Percentiles rank a stretch among this genome's conserved stretches.
phyloP scores from a whole-genome alignment of 2,797 vertebrate species.

The Chaunax sp. region DNA sequence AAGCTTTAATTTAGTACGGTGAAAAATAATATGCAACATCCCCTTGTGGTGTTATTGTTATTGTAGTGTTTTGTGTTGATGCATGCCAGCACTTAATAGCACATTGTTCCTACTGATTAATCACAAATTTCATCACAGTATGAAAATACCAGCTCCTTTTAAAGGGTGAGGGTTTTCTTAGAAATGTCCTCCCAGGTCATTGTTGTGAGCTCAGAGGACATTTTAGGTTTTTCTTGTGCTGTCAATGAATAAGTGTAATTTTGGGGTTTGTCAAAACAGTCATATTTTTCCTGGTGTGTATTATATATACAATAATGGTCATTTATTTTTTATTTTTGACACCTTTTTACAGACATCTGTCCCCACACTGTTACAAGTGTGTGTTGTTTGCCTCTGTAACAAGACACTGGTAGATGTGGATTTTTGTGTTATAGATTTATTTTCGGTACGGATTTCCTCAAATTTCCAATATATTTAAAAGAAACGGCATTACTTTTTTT shows the following conservation, averaged over 20 bases:
- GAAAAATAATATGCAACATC: slow-evolving; percentile 8
- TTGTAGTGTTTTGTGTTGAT: not conserved
- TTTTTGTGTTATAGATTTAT: not conserved
- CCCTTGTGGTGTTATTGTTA: not conserved
- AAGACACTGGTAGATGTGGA: not conserved
- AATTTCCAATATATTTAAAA: slow-evolving; percentile 3
- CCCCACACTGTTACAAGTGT: not conserved
- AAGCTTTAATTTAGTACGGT: not conserved
- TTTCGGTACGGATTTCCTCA: not conserved
- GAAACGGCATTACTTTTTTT: not conserved
- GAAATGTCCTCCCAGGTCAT: no score
- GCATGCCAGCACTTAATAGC: not conserved
- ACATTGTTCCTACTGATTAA: not conserved
- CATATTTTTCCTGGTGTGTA: not conserved
- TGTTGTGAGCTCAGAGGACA: no score
- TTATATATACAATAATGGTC: not conserved
- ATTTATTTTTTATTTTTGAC: not conserved
- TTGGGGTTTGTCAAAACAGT: not conserved
- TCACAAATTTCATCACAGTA: not conserved
- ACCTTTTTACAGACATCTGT: not conserved
- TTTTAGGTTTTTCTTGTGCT: no score
- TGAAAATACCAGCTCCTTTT: not conserved
- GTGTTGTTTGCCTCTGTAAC: slow-evolving; percentile 1
- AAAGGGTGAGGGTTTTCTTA: no score
- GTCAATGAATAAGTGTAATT: not conserved